phyloP scores from a whole-genome alignment of 2,888 invertebrate genomes.

The Fissipunctia ypsillon region DNA sequence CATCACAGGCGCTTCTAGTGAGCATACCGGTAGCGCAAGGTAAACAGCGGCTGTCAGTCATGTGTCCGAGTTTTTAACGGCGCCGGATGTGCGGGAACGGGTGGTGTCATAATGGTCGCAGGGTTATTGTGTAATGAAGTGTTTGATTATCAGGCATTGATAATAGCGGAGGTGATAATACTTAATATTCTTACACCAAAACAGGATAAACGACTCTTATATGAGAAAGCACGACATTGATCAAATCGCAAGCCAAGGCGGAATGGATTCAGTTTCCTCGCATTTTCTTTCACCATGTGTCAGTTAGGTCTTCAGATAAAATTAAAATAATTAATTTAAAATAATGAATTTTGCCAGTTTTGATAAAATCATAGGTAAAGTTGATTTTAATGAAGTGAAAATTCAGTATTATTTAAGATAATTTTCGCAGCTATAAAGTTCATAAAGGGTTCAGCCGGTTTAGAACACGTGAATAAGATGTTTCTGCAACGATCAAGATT shows the following conservation, averaged over 20 bases:
- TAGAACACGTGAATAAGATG: neutral
- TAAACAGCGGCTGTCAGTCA: conserved; percentile 70
- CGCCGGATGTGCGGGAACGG: conserved; percentile 62
- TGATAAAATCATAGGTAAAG: neutral
- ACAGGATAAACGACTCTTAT: too few relatives aligned
- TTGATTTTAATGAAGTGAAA: neutral
- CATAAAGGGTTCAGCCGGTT: neutral
- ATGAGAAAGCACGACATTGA: too few relatives aligned
- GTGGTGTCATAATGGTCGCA: conserved; percentile 55
- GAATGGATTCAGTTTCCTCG: too few relatives aligned
- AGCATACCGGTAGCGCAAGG: conserved; percentile 64
- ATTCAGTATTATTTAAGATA: neutral
- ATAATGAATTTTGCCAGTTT: neutral
- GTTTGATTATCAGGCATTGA: neutral
- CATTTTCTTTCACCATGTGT: too few relatives aligned
- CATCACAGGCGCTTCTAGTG: conserved; percentile 50
- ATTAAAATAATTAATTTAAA: too few relatives aligned
- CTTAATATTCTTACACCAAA: too few relatives aligned
- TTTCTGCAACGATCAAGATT: conserved; percentile 11
- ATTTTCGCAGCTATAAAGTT: neutral
- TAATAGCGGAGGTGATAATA: too few relatives aligned
- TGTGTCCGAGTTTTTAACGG: conserved; percentile 67
- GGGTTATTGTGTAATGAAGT: conserved; percentile 3
- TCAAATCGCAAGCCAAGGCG: too few relatives aligned
- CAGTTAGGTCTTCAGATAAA: too few relatives aligned